Evolutionary conservation across 2,113 vertebrate species (phyloP).

Genomic region (Corythoichthys haematopterus): DNA sequence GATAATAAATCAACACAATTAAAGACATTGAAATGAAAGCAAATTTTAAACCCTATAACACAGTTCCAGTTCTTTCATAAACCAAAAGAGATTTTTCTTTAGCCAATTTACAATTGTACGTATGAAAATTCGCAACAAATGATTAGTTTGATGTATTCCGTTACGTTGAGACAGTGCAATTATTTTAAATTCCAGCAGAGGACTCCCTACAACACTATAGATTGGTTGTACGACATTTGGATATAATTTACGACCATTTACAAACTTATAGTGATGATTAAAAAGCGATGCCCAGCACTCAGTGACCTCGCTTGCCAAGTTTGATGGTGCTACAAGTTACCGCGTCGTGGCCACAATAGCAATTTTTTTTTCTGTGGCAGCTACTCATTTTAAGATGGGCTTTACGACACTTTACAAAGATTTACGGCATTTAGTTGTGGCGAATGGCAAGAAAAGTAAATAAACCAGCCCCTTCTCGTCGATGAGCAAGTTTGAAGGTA

Average conservation of each 20-base stretch:
- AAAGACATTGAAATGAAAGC: too few species aligned
- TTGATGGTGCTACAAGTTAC: not conserved
- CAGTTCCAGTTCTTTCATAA: too few species aligned
- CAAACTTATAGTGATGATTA: not conserved
- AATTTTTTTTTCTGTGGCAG: not conserved
- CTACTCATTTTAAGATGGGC: not conserved
- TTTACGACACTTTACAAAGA: not conserved
- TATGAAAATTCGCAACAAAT: too few species aligned
- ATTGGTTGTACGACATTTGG: not conserved
- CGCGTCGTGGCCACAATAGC: not conserved
- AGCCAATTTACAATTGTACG: too few species aligned
- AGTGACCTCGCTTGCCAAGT: not conserved
- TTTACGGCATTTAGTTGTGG: not conserved
- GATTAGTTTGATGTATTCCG: too few species aligned
- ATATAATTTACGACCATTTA: not conserved
- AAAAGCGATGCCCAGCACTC: not conserved
- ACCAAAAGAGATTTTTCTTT: too few species aligned
- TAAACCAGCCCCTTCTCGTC: not conserved
- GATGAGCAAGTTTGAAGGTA: not conserved
- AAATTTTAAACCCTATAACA: too few species aligned
- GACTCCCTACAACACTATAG: not conserved
- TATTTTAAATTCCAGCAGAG: not conserved
- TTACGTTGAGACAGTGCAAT: too few species aligned
- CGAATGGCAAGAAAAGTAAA: constrained; percentile 6
- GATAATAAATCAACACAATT: too few species aligned